Evolutionary conservation across 1,140 invertebrate species (phyloP).

Genomic region (Maniola jurtina): DNA sequence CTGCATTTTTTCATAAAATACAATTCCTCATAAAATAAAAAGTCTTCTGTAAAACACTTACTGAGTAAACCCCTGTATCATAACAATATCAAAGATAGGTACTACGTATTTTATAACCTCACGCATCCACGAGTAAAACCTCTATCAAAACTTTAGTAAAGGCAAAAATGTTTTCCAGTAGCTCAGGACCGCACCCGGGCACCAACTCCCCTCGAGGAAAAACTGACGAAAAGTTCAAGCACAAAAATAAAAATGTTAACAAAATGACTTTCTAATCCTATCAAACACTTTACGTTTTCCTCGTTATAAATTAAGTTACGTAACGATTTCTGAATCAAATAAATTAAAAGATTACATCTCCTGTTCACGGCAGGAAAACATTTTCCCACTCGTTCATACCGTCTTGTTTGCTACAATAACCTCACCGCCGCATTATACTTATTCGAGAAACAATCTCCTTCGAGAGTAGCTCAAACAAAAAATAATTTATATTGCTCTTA

Average conservation of each 20-base stretch:
- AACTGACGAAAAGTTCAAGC: slow-evolving; percentile 24
- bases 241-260: slow-evolving; percentile 33
- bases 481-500: slow-evolving; percentile 40
- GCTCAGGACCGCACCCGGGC: slow-evolving; percentile 16
- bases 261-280: slow-evolving; percentile 37
- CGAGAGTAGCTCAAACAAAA: slow-evolving; percentile 51
- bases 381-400: slow-evolving; percentile 38
- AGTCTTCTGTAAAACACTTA: neutral
- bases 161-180: slow-evolving; percentile 22
- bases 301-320: slow-evolving; percentile 40
- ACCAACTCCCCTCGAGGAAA: slow-evolving; percentile 29
- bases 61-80: slow-evolving; percentile 11
- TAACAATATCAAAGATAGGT: slow-evolving; percentile 14
- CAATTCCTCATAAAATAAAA: neutral
- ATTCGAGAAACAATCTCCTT: slow-evolving; percentile 64
- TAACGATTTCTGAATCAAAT: slow-evolving; percentile 36
- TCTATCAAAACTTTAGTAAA: slow-evolving; percentile 25
- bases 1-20: neutral
- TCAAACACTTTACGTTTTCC: slow-evolving; percentile 39
- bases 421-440: slow-evolving; percentile 52
- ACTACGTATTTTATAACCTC: neutral
- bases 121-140: slow-evolving; percentile 16
- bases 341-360: slow-evolving; percentile 45
- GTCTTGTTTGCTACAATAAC: slow-evolving; percentile 53
- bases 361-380: slow-evolving; percentile 48